These are phyloP conservation scores for Podilymbus podiceps DNA, from an alignment of 2,113 vertebrate species.

Conservation along the genomic window DNA sequence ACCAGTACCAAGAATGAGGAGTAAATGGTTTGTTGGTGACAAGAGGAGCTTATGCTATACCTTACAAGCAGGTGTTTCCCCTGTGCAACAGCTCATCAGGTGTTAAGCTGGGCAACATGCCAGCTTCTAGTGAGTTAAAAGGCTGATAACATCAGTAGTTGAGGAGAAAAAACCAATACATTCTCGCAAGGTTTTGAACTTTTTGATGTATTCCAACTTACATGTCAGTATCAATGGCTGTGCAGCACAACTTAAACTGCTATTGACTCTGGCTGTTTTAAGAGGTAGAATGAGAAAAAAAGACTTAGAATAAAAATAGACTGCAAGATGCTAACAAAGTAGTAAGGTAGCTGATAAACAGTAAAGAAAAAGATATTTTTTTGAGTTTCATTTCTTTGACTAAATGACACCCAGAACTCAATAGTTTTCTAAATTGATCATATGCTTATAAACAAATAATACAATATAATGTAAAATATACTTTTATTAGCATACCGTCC, in stretches of 20 bases:
- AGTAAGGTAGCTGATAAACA: background rate
- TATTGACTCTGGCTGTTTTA: background rate
- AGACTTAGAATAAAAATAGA: background rate
- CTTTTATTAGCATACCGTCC: background rate
- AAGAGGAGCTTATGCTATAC: background rate
- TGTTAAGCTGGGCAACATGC: background rate
- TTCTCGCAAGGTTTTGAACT: background rate
- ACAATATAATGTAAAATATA: background rate
- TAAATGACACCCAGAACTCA: background rate
- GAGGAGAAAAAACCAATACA: background rate
- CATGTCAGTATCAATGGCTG: background rate
- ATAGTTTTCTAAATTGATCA: background rate
- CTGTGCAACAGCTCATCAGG: background rate
- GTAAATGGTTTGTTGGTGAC: background rate
- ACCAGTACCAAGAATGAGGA: background rate
- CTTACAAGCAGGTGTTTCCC: background rate
- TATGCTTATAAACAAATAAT: background rate
- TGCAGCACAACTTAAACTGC: background rate
- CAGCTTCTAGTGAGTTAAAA: background rate
- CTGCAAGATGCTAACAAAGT: background rate
- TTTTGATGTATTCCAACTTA: background rate
- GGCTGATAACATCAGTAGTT: background rate
- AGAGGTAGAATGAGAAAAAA: background rate
- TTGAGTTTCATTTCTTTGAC: background rate
- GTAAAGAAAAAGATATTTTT: background rate